A percentile compares a stretch with the other conserved stretches of the same genome.
Conservation (phyloP, 2,797 vertebrate species). For the Tragelaphus eurycerus region DNA sequence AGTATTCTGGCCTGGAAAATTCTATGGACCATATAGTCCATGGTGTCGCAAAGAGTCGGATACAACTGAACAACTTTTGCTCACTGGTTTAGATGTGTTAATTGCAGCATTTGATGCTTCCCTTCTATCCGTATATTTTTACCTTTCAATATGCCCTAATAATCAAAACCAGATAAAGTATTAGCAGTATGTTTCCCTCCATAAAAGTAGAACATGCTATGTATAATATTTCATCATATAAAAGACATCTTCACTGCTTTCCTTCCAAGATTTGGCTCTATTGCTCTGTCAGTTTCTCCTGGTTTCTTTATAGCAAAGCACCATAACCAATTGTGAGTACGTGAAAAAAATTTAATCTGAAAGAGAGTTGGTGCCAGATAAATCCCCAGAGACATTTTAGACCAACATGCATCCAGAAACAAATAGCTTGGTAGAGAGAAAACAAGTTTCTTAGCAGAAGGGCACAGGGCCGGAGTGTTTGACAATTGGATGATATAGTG, state of each 20-base stretch:
- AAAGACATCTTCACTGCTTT: constrained; percentile 42
- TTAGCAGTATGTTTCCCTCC: constrained; percentile 55
- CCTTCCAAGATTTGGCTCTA: constrained; percentile 11
- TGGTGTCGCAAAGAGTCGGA: not conserved
- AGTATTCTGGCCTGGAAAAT: not conserved
- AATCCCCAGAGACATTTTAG: not conserved
- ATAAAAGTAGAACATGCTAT: constrained; percentile 2
- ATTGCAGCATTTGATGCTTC: constrained; percentile 70
- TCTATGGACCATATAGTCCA: not conserved
- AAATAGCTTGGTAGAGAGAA: not conserved
- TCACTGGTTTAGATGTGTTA: constrained; percentile 45
- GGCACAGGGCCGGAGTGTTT: not conserved
- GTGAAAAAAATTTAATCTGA: not conserved
- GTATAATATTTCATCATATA: constrained; percentile 9
- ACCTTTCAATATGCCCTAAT: constrained; percentile 66
- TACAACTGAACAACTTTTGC: not conserved
- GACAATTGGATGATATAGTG: not conserved
- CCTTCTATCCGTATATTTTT: constrained; percentile 57
- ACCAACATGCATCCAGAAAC: not conserved
- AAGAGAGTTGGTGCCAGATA: not conserved
- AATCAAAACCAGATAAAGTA: constrained; percentile 66
- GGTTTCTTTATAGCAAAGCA: constrained; percentile 41
- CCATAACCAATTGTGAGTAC: not conserved
- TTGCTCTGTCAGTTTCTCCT: constrained; percentile 16
- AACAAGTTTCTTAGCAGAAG: not conserved